Conservation (phyloP, 2,888 invertebrate species). For the Myopa testacea region DNA sequence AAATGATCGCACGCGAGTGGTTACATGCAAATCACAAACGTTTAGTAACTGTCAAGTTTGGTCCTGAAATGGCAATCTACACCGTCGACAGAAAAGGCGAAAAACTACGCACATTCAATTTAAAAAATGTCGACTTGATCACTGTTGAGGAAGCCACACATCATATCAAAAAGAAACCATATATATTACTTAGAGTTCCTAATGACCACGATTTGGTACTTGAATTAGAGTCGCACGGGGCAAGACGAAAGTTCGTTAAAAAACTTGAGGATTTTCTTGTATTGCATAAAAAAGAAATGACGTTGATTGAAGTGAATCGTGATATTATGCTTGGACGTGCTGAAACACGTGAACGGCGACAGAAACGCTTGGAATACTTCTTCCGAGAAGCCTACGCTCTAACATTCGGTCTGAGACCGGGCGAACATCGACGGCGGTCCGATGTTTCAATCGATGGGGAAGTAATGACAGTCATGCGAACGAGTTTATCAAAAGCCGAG, state of each 20-base stretch:
- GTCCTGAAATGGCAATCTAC: conserved; percentile 87
- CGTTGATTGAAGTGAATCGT: conserved; percentile 77
- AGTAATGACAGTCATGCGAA: conserved; percentile 92
- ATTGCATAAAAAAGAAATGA: conserved; percentile 85
- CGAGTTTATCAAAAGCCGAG: conserved; percentile 89
- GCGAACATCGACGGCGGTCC: conserved; percentile 81
- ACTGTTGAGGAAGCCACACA: conserved; percentile 86
- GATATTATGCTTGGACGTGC: conserved; percentile 91
- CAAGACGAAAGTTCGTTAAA: conserved; percentile 85
- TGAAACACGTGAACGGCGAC: conserved; percentile 93
- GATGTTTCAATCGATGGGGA: conserved; percentile 82
- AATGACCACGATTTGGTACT: conserved; percentile 93
- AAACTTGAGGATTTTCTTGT: conserved; percentile 88
- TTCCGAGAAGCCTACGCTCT: conserved; percentile 96
- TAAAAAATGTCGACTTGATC: conserved; percentile 81
- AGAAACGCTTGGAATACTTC: conserved; percentile 92
- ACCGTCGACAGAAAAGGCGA: conserved; percentile 93
- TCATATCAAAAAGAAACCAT: conserved; percentile 79
- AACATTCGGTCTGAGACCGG: conserved; percentile 88
- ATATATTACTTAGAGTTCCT: conserved; percentile 84
- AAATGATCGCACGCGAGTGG: conserved; percentile 95
- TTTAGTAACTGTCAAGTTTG: conserved; percentile 88
- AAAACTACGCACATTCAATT: conserved; percentile 84
- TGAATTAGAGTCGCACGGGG: conserved; percentile 85
- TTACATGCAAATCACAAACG: conserved; percentile 91